Evolutionary conservation across 2,113 vertebrate species (phyloP), one percentile per base, ranked within the genome.

Genomic region (Rhabdomys dilectus): DNA sequence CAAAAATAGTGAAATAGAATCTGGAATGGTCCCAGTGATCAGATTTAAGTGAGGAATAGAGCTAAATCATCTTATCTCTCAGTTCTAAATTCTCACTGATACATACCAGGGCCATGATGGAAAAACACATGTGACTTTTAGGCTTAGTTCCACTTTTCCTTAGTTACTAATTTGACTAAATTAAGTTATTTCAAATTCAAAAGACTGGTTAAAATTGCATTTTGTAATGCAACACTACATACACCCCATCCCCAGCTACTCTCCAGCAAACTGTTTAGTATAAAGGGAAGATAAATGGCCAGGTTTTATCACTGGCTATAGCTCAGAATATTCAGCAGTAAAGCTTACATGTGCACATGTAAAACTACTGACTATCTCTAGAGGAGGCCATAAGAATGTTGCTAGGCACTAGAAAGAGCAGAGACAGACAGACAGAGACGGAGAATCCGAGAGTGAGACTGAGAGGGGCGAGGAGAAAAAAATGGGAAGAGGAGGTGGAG

Each of bases 1-100:
- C 68, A 95, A 95, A 97, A 88, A 85, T 70, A 68, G 86, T 95
- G 80, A 17, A 91, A 91, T 90, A 89, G 84, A 94, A 93, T 96
- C 93, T 96, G 51, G 73, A 95, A 86, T 92, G 80, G 80, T 90
- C 62, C 58, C 93, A 26, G 24, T 85, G 39, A 96, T 95, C 51
- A 53, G 64, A 88, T 92, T 97, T 93, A 92, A 97, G 53, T 90
- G 66, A 82, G 81, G 77, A 93, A 62, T 86, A 51, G 88, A 93
- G 91, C 89, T 66, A 96, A 88, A 91, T 93, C 36, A 73, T 29
- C 87, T 58, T 85, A 8, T 93, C 39, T 93, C 53, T 87, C 48
- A 85, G 84, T 94, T 94, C 75, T 94, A 53, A 97, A 91, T 93
- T 93, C 42, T 66, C 88, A 82, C 22, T 72, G 66, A 95, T 36